A percentile compares a stretch with the other conserved stretches of the same genome.
Evolutionary conservation across 1,140 invertebrate genomes (phyloP).

Genomic region (Homarus americanus): DNA sequence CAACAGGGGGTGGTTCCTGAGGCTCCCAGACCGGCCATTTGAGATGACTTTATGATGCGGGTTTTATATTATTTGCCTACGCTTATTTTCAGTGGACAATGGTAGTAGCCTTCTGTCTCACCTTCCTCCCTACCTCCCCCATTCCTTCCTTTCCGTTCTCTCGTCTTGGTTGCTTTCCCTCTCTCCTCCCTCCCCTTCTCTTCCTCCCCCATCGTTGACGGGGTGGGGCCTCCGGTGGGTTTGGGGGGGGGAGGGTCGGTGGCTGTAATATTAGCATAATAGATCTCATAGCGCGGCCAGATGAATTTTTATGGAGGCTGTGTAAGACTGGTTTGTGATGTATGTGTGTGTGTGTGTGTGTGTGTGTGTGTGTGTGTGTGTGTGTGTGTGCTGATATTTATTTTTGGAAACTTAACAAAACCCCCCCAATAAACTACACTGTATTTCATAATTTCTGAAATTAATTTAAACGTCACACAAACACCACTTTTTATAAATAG

Average conservation of each 20-base stretch:
- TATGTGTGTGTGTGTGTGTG: no score
- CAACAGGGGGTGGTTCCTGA: neutral
- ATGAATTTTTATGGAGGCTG: no score
- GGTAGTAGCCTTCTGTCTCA: neutral
- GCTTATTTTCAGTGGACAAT: neutral
- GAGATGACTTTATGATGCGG: conserved; percentile 5
- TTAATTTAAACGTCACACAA: no score
- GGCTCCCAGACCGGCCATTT: conserved; percentile 8
- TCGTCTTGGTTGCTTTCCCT: neutral
- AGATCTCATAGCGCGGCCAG: no score
- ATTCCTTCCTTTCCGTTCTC: neutral
- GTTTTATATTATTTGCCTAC: neutral
- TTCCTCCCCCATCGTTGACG: neutral
- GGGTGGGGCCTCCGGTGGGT: no score
- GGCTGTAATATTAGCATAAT: neutral
- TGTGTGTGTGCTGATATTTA: no score
- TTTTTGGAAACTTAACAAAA: no score
- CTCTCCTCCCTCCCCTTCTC: neutral
- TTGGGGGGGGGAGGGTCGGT: neutral
- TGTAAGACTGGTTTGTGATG: no score
- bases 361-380: no score
- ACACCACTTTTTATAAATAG: no score
- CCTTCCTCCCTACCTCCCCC: neutral
- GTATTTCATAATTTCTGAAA: no score
- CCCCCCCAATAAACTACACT: no score